Conservation (phyloP, 2,888 invertebrate species). For the Hyles lineata region DNA sequence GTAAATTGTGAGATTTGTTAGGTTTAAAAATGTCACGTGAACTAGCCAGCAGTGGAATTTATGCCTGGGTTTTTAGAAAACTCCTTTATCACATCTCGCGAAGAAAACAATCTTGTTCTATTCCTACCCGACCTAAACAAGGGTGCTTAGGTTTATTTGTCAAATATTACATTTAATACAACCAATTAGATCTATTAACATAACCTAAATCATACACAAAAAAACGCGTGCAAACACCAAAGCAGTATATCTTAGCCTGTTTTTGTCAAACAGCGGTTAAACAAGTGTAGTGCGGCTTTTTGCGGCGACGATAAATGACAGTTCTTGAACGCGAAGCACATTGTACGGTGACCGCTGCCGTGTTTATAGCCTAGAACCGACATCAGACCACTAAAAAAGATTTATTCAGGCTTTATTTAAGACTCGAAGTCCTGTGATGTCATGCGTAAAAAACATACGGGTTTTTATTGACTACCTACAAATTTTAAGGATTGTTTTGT, state of each 20-base stretch:
- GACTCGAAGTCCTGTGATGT: constrained; percentile 51
- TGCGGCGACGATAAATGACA: constrained; percentile 67
- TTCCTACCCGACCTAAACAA: too few species aligned
- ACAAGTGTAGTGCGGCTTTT: constrained; percentile 60
- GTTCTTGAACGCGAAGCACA: constrained; percentile 65
- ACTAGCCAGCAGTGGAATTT: too few species aligned
- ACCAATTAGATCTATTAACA: neutral
- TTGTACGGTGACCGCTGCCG: constrained; percentile 70
- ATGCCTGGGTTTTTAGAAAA: too few species aligned
- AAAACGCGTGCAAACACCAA: constrained; percentile 33
- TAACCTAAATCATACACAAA: neutral
- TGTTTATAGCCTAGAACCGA: constrained; percentile 69
- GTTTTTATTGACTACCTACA: constrained; percentile 38
- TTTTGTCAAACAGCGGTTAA: constrained; percentile 49
- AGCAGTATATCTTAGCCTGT: constrained; percentile 50
- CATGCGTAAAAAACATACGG: constrained; percentile 52
- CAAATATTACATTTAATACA: neutral
- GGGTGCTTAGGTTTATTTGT: neutral
- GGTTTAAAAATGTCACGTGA: too few species aligned
- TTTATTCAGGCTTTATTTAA: constrained; percentile 66
- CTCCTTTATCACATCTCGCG: too few species aligned
- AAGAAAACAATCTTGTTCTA: too few species aligned
- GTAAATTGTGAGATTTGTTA: too few species aligned
- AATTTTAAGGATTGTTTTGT: neutral
- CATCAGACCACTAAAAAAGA: constrained; percentile 58